These are phyloP conservation scores for Poeciliopsis presidionis DNA, from an alignment of 2,797 vertebrate genomes.

Conservation along the genomic window DNA sequence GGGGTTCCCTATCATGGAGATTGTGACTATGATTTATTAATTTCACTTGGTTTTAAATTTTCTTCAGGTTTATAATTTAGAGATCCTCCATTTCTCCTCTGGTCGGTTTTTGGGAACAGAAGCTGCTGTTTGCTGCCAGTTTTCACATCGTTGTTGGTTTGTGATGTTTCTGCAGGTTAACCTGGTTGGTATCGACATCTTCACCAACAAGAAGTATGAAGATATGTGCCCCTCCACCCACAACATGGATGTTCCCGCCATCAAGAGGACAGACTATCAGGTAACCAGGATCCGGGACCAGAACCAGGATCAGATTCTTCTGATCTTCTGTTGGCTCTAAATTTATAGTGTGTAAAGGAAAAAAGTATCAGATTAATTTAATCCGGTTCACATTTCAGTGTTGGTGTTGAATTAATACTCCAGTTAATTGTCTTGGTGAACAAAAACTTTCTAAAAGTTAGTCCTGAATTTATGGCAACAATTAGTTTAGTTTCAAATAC, in stretches of 20 bases:
- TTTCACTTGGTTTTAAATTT: no score
- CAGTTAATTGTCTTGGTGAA: background rate
- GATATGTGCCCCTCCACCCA: constrained; percentile 99
- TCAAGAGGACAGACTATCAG: constrained; percentile 96
- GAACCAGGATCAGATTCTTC: background rate
- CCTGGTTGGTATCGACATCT: constrained; percentile 98
- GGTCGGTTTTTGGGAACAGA: background rate
- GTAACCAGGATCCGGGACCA: constrained; percentile 62
- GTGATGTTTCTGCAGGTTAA: constrained; percentile 85
- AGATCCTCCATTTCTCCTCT: background rate
- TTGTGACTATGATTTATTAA: no score
- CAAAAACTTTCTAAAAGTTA: no score
- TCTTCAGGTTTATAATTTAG: background rate
- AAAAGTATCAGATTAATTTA: no score
- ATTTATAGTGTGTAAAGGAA: background rate
- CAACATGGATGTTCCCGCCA: constrained; percentile 99
- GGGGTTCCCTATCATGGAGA: no score
- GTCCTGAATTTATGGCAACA: no score
- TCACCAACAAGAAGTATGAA: constrained; percentile 98
- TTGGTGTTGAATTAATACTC: background rate
- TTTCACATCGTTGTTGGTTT: background rate
- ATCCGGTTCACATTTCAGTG: no score
- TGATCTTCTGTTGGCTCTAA: background rate
- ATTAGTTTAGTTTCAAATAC: no score
- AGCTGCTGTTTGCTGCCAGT: background rate